A percentile compares a stretch with the other conserved stretches of the same genome.
Evolutionary conservation across 2,113 vertebrate genomes (phyloP).

Genomic region (Sminthopsis crassicaudata): DNA sequence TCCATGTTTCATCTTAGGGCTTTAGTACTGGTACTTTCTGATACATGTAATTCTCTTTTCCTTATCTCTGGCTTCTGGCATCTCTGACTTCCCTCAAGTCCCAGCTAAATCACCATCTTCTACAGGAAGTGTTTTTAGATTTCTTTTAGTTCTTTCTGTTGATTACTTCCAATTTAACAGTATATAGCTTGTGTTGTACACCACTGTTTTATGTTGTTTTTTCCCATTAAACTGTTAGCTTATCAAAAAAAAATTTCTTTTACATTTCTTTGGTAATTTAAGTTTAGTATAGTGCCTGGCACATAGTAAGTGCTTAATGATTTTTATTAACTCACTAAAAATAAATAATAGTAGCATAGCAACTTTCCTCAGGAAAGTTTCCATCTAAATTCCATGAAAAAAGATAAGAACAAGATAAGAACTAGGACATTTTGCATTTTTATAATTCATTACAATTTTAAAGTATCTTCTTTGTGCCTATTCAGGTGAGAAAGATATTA

Average conservation of each 20-base stretch:
- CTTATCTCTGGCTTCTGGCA: neutral
- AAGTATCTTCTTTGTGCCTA: neutral
- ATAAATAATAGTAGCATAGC: neutral
- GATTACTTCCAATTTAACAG: neutral
- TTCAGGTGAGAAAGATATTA: neutral
- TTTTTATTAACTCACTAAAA: neutral
- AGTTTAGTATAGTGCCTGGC: neutral
- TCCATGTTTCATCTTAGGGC: neutral
- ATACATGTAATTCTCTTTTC: neutral
- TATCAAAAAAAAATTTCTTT: neutral
- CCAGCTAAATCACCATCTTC: neutral
- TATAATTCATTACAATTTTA: neutral
- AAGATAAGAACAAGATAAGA: neutral
- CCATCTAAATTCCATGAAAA: neutral
- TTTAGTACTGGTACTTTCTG: neutral
- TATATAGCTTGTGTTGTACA: neutral
- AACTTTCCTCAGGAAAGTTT: neutral
- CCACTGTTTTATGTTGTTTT: neutral
- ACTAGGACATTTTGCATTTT: neutral
- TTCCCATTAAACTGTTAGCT: neutral
- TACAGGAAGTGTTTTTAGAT: neutral
- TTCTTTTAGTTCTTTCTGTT: neutral
- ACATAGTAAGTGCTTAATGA: neutral
- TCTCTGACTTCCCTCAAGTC: neutral
- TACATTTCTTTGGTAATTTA: neutral